Evolutionary conservation across 2,888 invertebrate species (phyloP).

Genomic region (Drosophila lacicola): DNA sequence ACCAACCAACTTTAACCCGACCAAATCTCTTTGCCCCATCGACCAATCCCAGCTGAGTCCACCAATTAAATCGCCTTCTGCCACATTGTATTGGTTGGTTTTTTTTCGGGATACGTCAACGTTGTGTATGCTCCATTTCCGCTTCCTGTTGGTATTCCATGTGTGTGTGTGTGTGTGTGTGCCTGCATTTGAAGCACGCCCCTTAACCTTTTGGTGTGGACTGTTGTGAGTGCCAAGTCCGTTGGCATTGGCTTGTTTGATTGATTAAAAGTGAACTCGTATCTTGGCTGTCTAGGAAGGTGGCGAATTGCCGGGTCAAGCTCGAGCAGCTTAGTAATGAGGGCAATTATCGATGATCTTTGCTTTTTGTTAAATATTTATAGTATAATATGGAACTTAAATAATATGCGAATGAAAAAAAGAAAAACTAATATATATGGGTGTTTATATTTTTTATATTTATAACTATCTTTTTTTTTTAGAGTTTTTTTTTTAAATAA

Average conservation of each 20-base stretch:
- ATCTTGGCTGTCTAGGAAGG: conserved; percentile 41
- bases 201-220: conserved; percentile 46
- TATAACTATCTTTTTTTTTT: too few relatives aligned
- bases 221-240: conserved; percentile 56
- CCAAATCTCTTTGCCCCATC: conserved; percentile 20
- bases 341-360: conserved; percentile 38
- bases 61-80: conserved; percentile 59
- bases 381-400: background rate
- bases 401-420: too few relatives aligned
- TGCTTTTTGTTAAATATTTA: conserved; percentile 17
- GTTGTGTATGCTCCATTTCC: conserved; percentile 30
- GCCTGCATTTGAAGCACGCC: conserved; percentile 12
- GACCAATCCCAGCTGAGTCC: conserved; percentile 20
- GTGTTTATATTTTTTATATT: too few relatives aligned
- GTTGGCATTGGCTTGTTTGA: conserved; percentile 63
- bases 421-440: too few relatives aligned
- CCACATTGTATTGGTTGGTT: conserved; percentile 33
- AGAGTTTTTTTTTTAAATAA: too few relatives aligned
- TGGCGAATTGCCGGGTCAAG: conserved; percentile 12
- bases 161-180: conserved; percentile 12
- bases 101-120: conserved; percentile 39
- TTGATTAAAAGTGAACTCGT: conserved; percentile 82
- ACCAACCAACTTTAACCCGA: conserved; percentile 40
- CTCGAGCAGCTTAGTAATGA: conserved; percentile 15
- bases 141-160: conserved; percentile 11